A percentile compares a stretch with the other conserved stretches of the same genome.
Evolutionary conservation across 2,797 vertebrate genomes (phyloP).

Genomic region (Ficedula albicollis): DNA sequence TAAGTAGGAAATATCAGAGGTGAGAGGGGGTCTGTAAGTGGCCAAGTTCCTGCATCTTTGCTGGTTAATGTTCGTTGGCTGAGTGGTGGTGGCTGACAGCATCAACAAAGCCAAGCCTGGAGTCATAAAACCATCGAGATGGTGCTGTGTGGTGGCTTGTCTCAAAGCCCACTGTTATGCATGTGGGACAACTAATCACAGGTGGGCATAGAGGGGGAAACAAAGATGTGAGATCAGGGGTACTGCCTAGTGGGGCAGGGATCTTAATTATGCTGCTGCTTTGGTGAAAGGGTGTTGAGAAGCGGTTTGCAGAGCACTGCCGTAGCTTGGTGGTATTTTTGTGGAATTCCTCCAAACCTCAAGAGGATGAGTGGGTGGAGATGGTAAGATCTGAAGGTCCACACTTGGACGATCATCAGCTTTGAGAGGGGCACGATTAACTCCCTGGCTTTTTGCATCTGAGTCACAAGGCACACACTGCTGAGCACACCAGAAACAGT

Average conservation of each 20-base stretch:
- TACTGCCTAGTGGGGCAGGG: neutral
- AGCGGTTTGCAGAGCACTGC: neutral
- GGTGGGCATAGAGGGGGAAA: neutral
- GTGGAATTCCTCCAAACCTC: neutral
- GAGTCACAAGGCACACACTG: neutral
- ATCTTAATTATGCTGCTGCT: neutral
- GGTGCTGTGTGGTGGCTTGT: neutral
- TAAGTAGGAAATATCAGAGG: neutral
- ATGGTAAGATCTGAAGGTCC: neutral
- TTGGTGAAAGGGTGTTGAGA: neutral
- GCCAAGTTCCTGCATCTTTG: fast-evolving
- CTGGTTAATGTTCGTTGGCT: neutral
- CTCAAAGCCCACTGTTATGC: fast-evolving
- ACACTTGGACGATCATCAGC: neutral
- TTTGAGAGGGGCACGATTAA: neutral
- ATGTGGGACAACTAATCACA: neutral
- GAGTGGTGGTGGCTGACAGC: neutral
- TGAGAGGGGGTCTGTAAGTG: neutral
- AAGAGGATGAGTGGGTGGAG: neutral
- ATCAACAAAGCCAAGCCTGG: neutral
- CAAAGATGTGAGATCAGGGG: neutral
- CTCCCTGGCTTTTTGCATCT: neutral
- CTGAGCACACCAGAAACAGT: neutral
- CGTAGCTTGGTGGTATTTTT: neutral
- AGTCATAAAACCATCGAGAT: neutral